Conservation (phyloP, 2,113 vertebrate species). For the Numida meleagris region DNA sequence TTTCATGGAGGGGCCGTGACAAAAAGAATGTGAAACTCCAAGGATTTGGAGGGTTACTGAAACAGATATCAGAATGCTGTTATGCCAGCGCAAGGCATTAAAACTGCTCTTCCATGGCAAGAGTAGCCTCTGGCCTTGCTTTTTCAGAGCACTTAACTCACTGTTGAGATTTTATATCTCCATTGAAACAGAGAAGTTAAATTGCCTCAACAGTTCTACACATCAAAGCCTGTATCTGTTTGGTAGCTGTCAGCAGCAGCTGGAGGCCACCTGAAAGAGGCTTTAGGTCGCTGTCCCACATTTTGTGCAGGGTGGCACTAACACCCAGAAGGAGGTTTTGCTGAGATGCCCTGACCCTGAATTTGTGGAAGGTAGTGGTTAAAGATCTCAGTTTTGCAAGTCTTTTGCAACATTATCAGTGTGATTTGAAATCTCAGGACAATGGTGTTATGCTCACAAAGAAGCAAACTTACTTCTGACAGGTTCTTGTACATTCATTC, state of each 20-base stretch:
- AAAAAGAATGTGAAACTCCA: not conserved
- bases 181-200: not conserved
- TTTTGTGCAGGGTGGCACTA: not conserved
- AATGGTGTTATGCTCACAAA: not conserved
- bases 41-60: not conserved
- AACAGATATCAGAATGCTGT: not conserved
- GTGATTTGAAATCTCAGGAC: not conserved
- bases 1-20: not conserved
- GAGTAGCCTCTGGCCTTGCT: not conserved
- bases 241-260: not conserved
- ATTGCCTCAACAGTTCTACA: not conserved
- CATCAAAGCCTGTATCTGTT: slow-evolving; percentile 22
- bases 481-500: not conserved
- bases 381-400: not conserved
- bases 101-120: not conserved
- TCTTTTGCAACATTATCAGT: not conserved
- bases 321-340: not conserved
- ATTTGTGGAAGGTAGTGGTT: not conserved
- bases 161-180: not conserved
- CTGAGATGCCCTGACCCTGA: not conserved
- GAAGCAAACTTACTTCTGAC: too few relatives aligned
- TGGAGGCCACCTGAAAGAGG: not conserved
- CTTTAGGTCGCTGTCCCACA: not conserved
- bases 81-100: not conserved
- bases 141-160: not conserved